phyloP scores from a whole-genome alignment of 1,140 invertebrate species.

The Nebria ingens region DNA sequence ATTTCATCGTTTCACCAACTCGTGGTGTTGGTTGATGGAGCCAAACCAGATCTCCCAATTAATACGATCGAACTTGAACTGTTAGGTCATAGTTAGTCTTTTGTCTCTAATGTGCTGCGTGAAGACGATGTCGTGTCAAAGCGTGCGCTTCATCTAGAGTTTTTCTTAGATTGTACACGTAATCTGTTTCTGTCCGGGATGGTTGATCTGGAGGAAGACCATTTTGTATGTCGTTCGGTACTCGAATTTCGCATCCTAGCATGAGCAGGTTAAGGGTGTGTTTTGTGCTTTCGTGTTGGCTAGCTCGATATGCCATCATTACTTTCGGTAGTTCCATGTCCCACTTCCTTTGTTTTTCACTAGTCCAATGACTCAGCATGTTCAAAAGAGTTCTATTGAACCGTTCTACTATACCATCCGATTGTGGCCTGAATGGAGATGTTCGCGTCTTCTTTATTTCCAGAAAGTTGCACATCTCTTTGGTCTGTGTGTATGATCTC shows the following conservation, averaged over 20 bases:
- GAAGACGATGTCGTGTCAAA: neutral
- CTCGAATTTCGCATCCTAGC: neutral
- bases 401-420: slow-evolving; percentile 33
- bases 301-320: neutral
- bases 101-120: neutral
- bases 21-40: neutral
- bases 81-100: neutral
- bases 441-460: slow-evolving; percentile 28
- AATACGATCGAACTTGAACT: neutral
- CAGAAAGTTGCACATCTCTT: slow-evolving; percentile 21
- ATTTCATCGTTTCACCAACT: neutral
- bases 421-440: slow-evolving; percentile 28
- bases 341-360: slow-evolving; percentile 16
- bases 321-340: neutral
- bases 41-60: neutral
- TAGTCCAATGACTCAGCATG: slow-evolving; percentile 17
- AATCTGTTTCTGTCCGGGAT: neutral
- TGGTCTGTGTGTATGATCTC: slow-evolving; percentile 30
- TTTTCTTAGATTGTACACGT: neutral
- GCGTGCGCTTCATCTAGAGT: neutral
- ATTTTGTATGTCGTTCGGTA: neutral
- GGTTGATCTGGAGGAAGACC: neutral
- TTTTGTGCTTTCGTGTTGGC: neutral
- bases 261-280: neutral
- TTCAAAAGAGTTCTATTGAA: slow-evolving; percentile 24